Evolutionary conservation across 2,113 vertebrate genomes (phyloP).

Genomic region (Psilopogon haemacephalus): DNA sequence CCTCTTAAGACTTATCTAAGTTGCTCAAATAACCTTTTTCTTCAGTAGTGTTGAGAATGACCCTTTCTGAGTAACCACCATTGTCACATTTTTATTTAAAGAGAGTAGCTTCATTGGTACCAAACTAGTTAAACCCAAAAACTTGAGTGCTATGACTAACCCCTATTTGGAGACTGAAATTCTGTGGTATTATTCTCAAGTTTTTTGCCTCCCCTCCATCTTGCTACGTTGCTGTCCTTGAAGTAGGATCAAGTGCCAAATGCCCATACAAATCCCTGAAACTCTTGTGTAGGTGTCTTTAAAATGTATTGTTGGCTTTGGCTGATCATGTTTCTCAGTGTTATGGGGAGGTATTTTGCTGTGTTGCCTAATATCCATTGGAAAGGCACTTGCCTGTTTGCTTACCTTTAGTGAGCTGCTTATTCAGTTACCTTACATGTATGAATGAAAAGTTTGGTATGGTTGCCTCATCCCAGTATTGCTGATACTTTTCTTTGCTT

Average conservation of each 20-base stretch:
- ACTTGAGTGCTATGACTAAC: background rate
- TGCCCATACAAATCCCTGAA: background rate
- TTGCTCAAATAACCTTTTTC: background rate
- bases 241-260: background rate
- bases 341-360: background rate
- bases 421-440: background rate
- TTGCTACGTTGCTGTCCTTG: fast-evolving
- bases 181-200: background rate
- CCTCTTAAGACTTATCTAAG: background rate
- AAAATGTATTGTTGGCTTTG: background rate
- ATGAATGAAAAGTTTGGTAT: background rate
- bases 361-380: background rate
- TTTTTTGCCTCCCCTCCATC: background rate
- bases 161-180: background rate
- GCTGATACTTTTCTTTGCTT: background rate
- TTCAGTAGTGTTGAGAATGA: background rate
- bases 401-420: background rate
- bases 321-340: background rate
- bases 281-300: background rate
- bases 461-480: background rate
- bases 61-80: background rate
- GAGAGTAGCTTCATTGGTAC: background rate
- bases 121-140: background rate
- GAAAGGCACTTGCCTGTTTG: background rate
- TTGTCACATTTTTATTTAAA: background rate